phyloP scores from a whole-genome alignment of 2,113 vertebrate species.

The Melanocharis versteri region DNA sequence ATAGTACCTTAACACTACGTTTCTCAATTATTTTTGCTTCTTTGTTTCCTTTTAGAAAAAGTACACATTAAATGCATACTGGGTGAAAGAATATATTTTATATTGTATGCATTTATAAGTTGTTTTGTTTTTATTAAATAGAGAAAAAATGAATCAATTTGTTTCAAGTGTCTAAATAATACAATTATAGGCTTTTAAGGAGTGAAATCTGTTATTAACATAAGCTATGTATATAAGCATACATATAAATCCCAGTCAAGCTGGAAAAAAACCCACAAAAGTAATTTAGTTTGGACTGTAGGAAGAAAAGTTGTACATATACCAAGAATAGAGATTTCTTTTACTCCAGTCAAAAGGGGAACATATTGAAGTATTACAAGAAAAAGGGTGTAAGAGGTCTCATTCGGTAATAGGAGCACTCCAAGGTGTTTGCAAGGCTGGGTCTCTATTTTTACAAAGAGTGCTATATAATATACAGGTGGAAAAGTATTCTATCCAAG shows the following conservation, averaged over 20 bases:
- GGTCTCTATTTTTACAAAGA: neutral
- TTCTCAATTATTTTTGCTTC: neutral
- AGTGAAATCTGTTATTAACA: neutral
- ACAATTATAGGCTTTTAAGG: neutral
- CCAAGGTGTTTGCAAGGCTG: neutral
- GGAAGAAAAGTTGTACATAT: neutral
- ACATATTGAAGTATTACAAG: neutral
- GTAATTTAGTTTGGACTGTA: neutral
- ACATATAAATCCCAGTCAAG: neutral
- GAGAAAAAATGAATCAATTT: neutral
- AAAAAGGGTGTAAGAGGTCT: neutral
- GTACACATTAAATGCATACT: neutral
- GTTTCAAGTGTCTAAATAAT: neutral
- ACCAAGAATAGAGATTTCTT: neutral
- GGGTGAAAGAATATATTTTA: neutral
- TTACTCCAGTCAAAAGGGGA: neutral
- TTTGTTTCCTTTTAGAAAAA: neutral
- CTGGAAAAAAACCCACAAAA: neutral
- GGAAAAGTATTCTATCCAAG: neutral
- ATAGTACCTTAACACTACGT: neutral
- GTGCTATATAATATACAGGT: neutral
- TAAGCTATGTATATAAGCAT: neutral
- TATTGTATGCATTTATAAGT: neutral
- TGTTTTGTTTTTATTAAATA: neutral
- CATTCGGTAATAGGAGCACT: neutral